phyloP scores from a whole-genome alignment of 2,113 vertebrate genomes.

The Cyanoliseus patagonus region DNA sequence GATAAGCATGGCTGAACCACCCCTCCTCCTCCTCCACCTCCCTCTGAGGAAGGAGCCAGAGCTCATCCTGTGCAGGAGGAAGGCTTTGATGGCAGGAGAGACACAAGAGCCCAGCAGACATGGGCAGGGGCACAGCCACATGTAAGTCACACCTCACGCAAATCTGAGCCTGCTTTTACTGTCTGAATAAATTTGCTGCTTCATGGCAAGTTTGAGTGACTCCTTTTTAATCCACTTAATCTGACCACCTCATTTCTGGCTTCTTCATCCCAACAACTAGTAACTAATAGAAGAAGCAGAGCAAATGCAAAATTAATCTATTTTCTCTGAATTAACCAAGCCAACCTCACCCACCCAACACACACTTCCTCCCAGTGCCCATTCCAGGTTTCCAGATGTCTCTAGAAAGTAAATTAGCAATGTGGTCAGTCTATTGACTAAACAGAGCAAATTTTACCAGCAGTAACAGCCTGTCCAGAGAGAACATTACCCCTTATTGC shows the following conservation, averaged over 20 bases:
- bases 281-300: background rate
- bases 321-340: background rate
- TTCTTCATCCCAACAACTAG: background rate
- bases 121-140: background rate
- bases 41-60: background rate
- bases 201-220: background rate
- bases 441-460: background rate
- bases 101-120: background rate
- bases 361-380: background rate
- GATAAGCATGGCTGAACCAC: slow-evolving; percentile 64
- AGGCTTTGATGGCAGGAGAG: background rate
- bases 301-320: background rate
- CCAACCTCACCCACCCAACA: background rate
- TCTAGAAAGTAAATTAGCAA: background rate
- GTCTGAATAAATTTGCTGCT: background rate
- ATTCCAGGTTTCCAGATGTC: background rate
- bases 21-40: background rate
- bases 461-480: background rate
- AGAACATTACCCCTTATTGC: slow-evolving; percentile 17
- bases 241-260: background rate
- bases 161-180: background rate
- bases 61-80: background rate
- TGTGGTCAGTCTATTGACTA: background rate
- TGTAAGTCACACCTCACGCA: fast-evolving
- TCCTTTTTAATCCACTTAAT: background rate